Evolutionary conservation across 2,113 vertebrate species (phyloP).

Genomic region (Donacobius atricapilla): DNA sequence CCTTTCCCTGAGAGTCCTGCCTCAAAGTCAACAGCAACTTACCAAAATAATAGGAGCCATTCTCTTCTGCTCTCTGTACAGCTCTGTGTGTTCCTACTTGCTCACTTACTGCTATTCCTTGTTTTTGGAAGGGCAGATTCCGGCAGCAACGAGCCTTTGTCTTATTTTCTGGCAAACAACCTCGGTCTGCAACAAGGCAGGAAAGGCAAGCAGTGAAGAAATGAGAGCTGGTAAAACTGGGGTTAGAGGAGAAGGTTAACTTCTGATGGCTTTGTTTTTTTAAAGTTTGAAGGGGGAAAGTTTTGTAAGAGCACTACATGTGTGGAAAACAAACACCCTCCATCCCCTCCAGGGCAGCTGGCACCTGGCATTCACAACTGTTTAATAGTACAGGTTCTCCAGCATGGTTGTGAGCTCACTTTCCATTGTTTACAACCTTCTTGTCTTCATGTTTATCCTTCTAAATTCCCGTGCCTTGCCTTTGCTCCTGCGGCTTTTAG

Average conservation of each 20-base stretch:
- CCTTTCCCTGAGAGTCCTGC: slow-evolving; percentile 53
- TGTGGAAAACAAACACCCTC: neutral
- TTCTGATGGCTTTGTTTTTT: neutral
- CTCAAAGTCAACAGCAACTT: slow-evolving; percentile 50
- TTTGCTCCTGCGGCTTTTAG: accelerated
- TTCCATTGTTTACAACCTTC: neutral
- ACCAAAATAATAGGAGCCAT: slow-evolving; percentile 49
- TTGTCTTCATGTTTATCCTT: neutral
- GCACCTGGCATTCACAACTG: neutral
- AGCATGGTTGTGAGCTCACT: accelerated
- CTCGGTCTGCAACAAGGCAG: neutral
- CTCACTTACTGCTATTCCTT: slow-evolving; percentile 30
- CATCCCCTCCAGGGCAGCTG: neutral
- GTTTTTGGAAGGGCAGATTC: slow-evolving; percentile 26
- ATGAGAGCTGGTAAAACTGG: neutral
- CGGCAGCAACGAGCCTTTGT: slow-evolving; percentile 47
- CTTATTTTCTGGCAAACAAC: slow-evolving; percentile 38
- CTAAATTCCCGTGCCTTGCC: neutral
- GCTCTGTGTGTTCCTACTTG: slow-evolving; percentile 39
- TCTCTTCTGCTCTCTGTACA: slow-evolving; percentile 9
- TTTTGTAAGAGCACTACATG: neutral
- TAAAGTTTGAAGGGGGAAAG: neutral
- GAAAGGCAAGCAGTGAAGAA: neutral
- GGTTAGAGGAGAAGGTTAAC: neutral
- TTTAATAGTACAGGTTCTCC: neutral